A percentile compares a stretch with the other conserved stretches of the same genome.
Conservation (phyloP, 2,797 vertebrate genomes). For the Anguilla megastoma region DNA sequence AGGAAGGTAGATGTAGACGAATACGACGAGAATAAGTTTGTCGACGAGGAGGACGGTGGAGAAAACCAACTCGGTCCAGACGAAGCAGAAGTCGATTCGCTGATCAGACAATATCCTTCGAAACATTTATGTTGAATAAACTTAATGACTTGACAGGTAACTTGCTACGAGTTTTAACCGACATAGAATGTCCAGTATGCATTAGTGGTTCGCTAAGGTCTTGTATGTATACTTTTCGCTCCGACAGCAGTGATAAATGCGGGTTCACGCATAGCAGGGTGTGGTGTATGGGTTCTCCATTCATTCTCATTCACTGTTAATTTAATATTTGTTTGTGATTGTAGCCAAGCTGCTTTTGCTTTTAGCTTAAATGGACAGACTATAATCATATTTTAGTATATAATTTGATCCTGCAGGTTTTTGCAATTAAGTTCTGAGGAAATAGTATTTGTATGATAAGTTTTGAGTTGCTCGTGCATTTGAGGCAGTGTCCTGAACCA, state of each 20-base stretch:
- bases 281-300: background rate
- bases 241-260: background rate
- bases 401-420: background rate
- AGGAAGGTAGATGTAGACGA: conserved; percentile 94
- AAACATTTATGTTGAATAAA: conserved; percentile 17
- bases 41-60: conserved; percentile 93
- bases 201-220: background rate
- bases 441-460: background rate
- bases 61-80: conserved; percentile 93
- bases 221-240: background rate
- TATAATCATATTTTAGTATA: background rate
- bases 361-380: background rate
- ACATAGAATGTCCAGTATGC: background rate
- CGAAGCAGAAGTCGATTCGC: conserved; percentile 93
- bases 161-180: background rate
- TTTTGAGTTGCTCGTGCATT: background rate
- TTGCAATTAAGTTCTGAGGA: background rate
- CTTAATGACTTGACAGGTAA: background rate
- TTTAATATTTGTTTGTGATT: background rate
- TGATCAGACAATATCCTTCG: conserved; percentile 96
- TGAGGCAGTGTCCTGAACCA: background rate
- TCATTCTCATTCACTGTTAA: background rate
- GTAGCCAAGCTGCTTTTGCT: background rate
- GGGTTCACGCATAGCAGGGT: background rate
- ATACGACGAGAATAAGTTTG: conserved; percentile 98